Conservation (phyloP, 2,888 invertebrate species). For the Luperina testacea region DNA sequence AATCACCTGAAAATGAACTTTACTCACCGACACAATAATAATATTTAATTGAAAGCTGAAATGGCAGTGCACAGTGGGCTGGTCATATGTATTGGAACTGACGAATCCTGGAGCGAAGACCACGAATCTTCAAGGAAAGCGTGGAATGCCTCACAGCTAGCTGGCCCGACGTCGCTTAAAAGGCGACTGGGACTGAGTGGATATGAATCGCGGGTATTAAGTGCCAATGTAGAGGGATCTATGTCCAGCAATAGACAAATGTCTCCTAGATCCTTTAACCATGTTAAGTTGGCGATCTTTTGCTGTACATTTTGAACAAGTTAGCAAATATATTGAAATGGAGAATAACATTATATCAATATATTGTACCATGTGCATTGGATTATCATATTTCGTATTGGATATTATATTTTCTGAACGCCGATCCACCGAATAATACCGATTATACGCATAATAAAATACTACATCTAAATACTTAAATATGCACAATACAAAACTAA, state of each 20-base stretch:
- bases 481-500: neutral
- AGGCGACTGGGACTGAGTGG: neutral
- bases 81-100: neutral
- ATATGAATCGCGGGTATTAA: neutral
- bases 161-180: too few relatives aligned
- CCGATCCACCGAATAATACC: neutral
- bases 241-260: neutral
- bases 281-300: neutral
- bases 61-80: too few relatives aligned
- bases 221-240: neutral
- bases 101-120: neutral
- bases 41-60: neutral
- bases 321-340: neutral
- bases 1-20: neutral
- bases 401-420: neutral
- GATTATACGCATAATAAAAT: constrained; percentile 7
- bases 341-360: neutral
- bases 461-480: constrained; percentile 1
- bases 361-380: neutral
- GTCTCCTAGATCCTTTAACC: neutral
- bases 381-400: neutral
- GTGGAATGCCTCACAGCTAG: too few relatives aligned
- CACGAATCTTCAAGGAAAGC: neutral
- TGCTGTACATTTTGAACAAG: neutral
- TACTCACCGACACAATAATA: neutral